These are phyloP conservation scores for Wasmannia auropunctata DNA, from an alignment of 1,140 invertebrate genomes.

Conservation along the genomic window DNA sequence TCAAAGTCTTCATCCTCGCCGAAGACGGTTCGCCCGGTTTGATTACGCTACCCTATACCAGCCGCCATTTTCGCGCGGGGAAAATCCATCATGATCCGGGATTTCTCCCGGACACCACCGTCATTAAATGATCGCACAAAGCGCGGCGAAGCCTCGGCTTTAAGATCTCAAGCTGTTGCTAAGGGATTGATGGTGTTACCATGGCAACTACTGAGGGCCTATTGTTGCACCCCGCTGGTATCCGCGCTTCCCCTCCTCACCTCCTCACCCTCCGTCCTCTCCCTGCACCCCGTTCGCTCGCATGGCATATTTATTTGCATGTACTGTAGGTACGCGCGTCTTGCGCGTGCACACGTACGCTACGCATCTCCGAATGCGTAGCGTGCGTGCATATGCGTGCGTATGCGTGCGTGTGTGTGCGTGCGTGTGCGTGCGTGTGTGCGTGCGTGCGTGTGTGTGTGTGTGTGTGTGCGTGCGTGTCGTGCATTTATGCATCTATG, in stretches of 20 bases:
- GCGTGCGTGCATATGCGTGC: constrained; percentile 23
- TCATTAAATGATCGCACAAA: constrained; percentile 73
- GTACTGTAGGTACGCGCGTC: constrained; percentile 77
- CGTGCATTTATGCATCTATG: constrained; percentile 83
- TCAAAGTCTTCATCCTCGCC: constrained; percentile 8
- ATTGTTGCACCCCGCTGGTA: constrained; percentile 84
- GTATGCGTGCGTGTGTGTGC: not conserved
- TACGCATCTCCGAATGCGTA: constrained; percentile 58
- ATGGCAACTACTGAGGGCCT: constrained; percentile 83
- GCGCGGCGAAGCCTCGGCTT: constrained; percentile 82
- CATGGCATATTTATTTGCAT: constrained; percentile 85
- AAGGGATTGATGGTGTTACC: constrained; percentile 85
- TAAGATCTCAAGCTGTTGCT: constrained; percentile 86
- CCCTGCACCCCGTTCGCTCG: constrained; percentile 50
- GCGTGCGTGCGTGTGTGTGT: constrained; percentile 62
- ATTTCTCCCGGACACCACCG: constrained; percentile 43
- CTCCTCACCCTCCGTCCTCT: not conserved
- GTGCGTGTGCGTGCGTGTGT: constrained; percentile 66
- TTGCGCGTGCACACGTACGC: constrained; percentile 68
- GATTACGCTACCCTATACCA: constrained; percentile 17
- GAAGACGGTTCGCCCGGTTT: not conserved
- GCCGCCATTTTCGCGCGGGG: constrained; percentile 33
- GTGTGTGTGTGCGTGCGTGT: constrained; percentile 50
- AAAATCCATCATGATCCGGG: constrained; percentile 58
- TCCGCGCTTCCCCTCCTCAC: constrained; percentile 34